Conservation (phyloP, 1,140 invertebrate species). For the Palaemon carinicauda region DNA sequence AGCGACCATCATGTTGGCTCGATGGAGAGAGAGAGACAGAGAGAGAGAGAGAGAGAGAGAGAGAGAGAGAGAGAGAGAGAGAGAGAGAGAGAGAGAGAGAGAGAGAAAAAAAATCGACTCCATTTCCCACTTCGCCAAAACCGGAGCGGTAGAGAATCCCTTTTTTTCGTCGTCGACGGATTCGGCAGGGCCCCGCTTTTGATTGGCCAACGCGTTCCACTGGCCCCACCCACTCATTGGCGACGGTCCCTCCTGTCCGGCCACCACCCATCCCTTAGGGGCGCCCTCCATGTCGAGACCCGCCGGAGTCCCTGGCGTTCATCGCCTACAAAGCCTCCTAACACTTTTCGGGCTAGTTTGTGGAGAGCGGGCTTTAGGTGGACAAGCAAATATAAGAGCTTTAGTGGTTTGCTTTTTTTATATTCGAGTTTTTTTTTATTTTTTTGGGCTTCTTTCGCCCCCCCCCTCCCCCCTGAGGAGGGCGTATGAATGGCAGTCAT, state of each 20-base stretch:
- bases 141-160: not conserved
- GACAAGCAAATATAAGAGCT: conserved; percentile 47
- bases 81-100: not conserved
- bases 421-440: conserved; percentile 5
- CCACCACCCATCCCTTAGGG: not conserved
- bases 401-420: conserved; percentile 13
- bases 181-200: not conserved
- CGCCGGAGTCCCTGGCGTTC: not conserved
- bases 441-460: too few species aligned
- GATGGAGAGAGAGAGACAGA: not conserved
- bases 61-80: not conserved
- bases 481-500: conserved; percentile 22
- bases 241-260: not conserved
- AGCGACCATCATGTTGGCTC: not conserved
- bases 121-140: conserved; percentile 6
- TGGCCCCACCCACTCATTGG: not conserved
- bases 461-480: not conserved
- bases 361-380: conserved; percentile 21
- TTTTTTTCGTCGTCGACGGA: too few species aligned
- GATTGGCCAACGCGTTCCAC: not conserved
- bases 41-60: not conserved
- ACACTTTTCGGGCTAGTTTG: conserved; percentile 37
- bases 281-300: not conserved
- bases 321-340: conserved; percentile 35
- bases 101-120: not conserved